Evolutionary conservation across 2,113 vertebrate genomes (phyloP).

Genomic region (Gymnocephalus cernua): DNA sequence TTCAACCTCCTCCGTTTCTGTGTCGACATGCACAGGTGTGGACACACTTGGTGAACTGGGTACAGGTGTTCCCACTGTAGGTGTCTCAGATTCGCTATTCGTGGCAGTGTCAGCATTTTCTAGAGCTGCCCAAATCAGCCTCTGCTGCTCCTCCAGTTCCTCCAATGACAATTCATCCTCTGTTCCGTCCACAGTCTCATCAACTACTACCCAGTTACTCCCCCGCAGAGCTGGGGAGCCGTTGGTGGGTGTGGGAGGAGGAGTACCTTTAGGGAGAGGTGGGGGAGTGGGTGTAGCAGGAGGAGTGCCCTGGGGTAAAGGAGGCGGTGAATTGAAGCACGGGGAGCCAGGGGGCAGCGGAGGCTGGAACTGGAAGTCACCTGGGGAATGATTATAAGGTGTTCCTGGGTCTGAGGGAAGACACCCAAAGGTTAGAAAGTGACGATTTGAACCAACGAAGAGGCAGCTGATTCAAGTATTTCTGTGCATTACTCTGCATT

Average conservation of each 20-base stretch:
- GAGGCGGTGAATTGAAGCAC: conserved; percentile 85
- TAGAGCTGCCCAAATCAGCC: conserved; percentile 93
- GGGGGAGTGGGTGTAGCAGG: conserved; percentile 86
- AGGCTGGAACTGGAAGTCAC: conserved; percentile 89
- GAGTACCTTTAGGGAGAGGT: conserved; percentile 89
- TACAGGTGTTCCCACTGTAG: conserved; percentile 83
- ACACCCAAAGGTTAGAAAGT: not conserved
- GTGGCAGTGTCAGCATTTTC: conserved; percentile 89
- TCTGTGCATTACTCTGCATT: conserved; percentile 1
- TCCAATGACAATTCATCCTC: conserved; percentile 93
- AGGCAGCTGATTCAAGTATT: not conserved
- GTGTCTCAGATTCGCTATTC: conserved; percentile 90
- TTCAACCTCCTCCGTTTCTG: conserved; percentile 75
- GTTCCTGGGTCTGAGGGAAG: conserved; percentile 66
- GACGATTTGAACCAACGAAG: not conserved
- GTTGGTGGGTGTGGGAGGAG: conserved; percentile 81
- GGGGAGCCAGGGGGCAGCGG: conserved; percentile 89
- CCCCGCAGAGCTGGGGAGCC: conserved; percentile 75
- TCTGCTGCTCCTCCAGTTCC: conserved; percentile 96
- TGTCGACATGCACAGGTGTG: conserved; percentile 83
- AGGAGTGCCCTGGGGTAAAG: conserved; percentile 90
- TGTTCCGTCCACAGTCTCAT: conserved; percentile 79
- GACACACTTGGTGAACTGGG: conserved; percentile 87
- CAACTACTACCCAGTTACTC: conserved; percentile 51
- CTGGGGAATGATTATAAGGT: conserved; percentile 61